These are phyloP conservation scores for Aurelia sp. DNA, from an alignment of 30 jellyfish, hydroid and myxozoan genomes.

Conservation along the genomic window DNA sequence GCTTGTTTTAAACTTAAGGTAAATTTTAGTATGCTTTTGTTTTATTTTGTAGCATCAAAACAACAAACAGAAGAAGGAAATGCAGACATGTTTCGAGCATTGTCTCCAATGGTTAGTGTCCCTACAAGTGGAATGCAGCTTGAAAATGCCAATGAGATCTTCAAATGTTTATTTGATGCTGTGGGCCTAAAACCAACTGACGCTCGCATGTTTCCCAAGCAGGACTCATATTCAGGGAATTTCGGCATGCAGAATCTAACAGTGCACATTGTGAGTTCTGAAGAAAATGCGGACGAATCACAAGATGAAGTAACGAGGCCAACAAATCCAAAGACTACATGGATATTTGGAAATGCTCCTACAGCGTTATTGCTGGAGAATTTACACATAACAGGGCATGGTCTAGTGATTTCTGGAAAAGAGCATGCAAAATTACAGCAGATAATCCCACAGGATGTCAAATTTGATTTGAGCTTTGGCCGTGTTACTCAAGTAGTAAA, in stretches of 20 bases:
- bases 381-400: slow-evolving; percentile 30
- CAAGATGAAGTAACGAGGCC: slow-evolving; percentile 17
- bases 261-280: slow-evolving; percentile 61
- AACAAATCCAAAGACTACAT: background rate
- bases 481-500: slow-evolving; percentile 52
- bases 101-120: slow-evolving; percentile 93
- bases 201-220: background rate
- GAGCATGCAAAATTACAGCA: background rate
- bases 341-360: slow-evolving; percentile 26
- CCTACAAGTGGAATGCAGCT: slow-evolving; percentile 99
- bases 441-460: background rate
- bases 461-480: slow-evolving; percentile 8
- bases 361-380: slow-evolving; percentile 45
- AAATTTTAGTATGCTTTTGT: background rate
- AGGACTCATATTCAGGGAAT: slow-evolving; percentile 21
- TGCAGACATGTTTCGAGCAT: slow-evolving; percentile 60
- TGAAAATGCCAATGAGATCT: slow-evolving; percentile 89
- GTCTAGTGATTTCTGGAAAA: background rate
- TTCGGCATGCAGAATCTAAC: slow-evolving; percentile 8
- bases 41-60: slow-evolving; percentile 16
- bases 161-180: slow-evolving; percentile 74
- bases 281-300: slow-evolving; percentile 41
- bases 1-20: too few species aligned
- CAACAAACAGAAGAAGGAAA: background rate
- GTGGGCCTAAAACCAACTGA: slow-evolving; percentile 66